Conservation (phyloP, 2,797 vertebrate species). For the Hyperoplus immaculatus region DNA sequence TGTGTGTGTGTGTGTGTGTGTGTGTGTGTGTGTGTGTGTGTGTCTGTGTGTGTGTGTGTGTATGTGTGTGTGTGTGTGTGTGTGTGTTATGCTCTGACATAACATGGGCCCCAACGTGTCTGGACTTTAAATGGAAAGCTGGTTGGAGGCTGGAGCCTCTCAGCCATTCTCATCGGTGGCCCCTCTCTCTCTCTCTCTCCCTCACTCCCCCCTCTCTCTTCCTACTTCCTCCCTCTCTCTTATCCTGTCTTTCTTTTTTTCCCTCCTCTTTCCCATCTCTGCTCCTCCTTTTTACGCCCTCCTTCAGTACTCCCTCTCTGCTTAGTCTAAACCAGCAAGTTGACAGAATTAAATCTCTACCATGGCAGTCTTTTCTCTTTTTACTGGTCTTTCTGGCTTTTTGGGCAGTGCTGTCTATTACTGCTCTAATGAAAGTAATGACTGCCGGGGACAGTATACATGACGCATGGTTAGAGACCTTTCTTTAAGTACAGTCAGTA, state of each 20-base stretch:
- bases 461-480: background rate
- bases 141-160: constrained; percentile 26
- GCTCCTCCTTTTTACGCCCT: background rate
- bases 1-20: constrained; percentile 12
- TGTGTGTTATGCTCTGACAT: constrained; percentile 49
- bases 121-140: constrained; percentile 64
- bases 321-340: constrained; percentile 6
- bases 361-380: constrained; percentile 5
- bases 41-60: too few species aligned
- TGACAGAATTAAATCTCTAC: constrained; percentile 4
- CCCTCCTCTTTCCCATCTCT: background rate
- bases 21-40: too few species aligned
- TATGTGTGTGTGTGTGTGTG: background rate
- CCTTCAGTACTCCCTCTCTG: background rate
- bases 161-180: constrained; percentile 1
- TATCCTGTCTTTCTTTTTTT: background rate
- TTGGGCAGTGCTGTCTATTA: background rate
- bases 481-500: background rate
- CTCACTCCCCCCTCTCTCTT: background rate
- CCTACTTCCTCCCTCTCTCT: constrained; percentile 5
- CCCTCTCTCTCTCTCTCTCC: constrained; percentile 4
- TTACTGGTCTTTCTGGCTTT: background rate
- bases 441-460: background rate
- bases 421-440: background rate
- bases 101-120: constrained; percentile 66